phyloP scores from a whole-genome alignment of 2,113 vertebrate genomes.

The Chaetodon auriga region DNA sequence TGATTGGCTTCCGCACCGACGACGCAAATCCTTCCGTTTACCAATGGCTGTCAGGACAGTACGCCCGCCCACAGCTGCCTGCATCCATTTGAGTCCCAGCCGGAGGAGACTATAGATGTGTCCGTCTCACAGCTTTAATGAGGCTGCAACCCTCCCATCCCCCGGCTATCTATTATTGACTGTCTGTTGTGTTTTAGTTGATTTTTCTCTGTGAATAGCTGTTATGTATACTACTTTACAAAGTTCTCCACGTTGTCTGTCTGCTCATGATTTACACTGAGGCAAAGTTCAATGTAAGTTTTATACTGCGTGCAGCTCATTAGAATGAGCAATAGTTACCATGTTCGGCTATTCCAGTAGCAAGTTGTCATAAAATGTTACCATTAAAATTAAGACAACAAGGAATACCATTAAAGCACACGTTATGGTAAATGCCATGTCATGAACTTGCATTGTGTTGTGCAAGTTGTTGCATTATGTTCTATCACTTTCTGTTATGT shows the following conservation, averaged over 20 bases:
- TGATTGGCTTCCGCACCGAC: conserved; percentile 69
- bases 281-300: background rate
- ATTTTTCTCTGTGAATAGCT: background rate
- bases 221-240: background rate
- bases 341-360: background rate
- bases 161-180: background rate
- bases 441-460: background rate
- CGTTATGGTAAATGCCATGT: background rate
- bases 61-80: conserved; percentile 21
- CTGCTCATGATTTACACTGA: background rate
- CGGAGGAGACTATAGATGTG: conserved; percentile 2
- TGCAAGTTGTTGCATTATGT: background rate
- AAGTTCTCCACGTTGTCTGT: background rate
- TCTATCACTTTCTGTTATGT: background rate
- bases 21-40: conserved; percentile 56
- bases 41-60: conserved; percentile 51
- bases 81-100: conserved; percentile 12
- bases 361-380: background rate
- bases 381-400: background rate
- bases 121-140: background rate
- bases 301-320: background rate
- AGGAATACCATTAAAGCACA: background rate
- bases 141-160: background rate
- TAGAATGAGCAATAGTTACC: background rate
- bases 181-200: background rate